Conservation (phyloP, 2,888 invertebrate genomes). For the Mythimna impura region DNA sequence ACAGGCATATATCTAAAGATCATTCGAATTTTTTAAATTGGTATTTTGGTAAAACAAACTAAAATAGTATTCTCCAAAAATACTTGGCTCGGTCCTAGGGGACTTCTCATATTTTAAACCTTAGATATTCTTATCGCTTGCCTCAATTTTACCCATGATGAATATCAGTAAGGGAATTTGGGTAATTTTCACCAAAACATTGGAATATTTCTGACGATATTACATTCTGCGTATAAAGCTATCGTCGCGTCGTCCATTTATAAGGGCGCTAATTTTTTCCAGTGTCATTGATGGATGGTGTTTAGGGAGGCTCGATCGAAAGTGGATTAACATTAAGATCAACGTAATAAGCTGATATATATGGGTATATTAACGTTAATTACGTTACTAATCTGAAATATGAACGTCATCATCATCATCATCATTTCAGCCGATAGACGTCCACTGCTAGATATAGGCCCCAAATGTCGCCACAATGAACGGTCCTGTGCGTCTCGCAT, state of each 20-base stretch:
- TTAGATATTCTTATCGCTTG: constrained; percentile 13
- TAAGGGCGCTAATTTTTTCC: constrained; percentile 69
- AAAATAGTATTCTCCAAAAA: neutral
- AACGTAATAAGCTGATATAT: constrained; percentile 25
- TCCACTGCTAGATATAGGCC: too few species aligned
- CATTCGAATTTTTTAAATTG: neutral
- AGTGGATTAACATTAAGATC: constrained; percentile 60
- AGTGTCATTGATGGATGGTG: constrained; percentile 80
- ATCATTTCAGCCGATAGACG: too few species aligned
- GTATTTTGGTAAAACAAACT: neutral
- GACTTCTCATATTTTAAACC: constrained; percentile 17
- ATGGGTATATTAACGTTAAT: neutral
- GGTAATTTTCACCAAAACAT: constrained; percentile 56
- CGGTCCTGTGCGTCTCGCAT: too few species aligned
- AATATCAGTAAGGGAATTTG: constrained; percentile 39
- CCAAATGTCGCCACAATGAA: too few species aligned
- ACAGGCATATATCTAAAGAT: neutral
- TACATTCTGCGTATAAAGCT: constrained; percentile 60
- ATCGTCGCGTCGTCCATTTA: constrained; percentile 56
- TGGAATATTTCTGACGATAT: constrained; percentile 55
- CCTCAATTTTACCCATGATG: constrained; percentile 31
- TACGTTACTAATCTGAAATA: neutral
- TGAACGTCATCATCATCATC: too few species aligned
- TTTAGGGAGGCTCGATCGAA: constrained; percentile 51
- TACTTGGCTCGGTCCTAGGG: constrained; percentile 10